Evolutionary conservation across 2,113 vertebrate species (phyloP).

Genomic region (Paratilapia polleni): DNA sequence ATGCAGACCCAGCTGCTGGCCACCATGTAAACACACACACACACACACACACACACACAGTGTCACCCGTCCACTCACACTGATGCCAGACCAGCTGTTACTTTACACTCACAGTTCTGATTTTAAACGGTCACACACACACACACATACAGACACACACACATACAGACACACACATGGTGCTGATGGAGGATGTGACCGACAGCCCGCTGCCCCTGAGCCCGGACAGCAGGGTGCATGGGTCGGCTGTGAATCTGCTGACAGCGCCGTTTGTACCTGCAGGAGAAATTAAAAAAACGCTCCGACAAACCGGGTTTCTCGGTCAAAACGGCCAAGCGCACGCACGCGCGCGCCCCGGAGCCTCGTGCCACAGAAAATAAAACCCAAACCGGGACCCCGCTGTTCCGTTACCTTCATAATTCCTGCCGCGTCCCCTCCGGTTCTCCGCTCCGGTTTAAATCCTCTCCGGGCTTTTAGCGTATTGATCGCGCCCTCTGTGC

Average conservation of each 20-base stretch:
- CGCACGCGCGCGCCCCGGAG: slow-evolving; percentile 1
- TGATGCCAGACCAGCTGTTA: slow-evolving; percentile 21
- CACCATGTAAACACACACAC: slow-evolving; percentile 29
- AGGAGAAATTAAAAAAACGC: background rate
- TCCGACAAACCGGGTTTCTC: slow-evolving; percentile 12
- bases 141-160: background rate
- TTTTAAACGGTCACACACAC: slow-evolving; percentile 16
- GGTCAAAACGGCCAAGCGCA: slow-evolving; percentile 13
- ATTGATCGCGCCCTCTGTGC: slow-evolving; percentile 51
- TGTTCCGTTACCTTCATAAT: slow-evolving; percentile 64
- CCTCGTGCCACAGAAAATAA: background rate
- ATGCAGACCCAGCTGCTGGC: slow-evolving; percentile 16
- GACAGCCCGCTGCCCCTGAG: slow-evolving; percentile 10
- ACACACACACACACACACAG: background rate
- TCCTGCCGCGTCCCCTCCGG: slow-evolving; percentile 26
- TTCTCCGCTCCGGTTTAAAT: slow-evolving; percentile 12
- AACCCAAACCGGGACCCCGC: background rate
- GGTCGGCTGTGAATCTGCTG: slow-evolving; percentile 63
- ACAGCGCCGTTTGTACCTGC: slow-evolving; percentile 61
- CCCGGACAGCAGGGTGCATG: slow-evolving; percentile 23
- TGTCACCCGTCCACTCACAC: slow-evolving; percentile 10
- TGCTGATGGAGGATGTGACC: slow-evolving; percentile 19
- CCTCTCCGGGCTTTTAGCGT: slow-evolving; percentile 53
- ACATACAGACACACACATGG: background rate
- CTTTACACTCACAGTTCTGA: slow-evolving; percentile 11